phyloP scores from a whole-genome alignment of 2,888 invertebrate species.

The Pyrrhosoma nymphula region DNA sequence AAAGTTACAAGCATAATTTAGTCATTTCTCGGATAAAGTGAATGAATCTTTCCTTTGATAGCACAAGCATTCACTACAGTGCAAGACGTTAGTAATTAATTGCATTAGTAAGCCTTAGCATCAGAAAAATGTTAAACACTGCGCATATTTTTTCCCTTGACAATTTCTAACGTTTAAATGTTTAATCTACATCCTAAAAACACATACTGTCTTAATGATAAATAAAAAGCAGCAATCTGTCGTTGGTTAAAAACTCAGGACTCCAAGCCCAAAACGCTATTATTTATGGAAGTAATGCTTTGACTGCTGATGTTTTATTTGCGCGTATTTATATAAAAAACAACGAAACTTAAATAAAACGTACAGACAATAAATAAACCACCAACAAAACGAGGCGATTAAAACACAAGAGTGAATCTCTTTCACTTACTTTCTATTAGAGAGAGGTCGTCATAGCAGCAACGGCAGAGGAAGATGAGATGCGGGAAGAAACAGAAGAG shows the following conservation, averaged over 20 bases:
- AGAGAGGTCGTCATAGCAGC: slow-evolving; percentile 67
- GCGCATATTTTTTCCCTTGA: not conserved
- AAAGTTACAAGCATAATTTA: slow-evolving; percentile 36
- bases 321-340: slow-evolving; percentile 37
- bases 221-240: slow-evolving; percentile 34
- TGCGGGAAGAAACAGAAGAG: slow-evolving; percentile 67
- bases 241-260: not conserved
- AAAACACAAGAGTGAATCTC: slow-evolving; percentile 58
- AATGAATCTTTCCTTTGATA: slow-evolving; percentile 22
- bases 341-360: slow-evolving; percentile 44
- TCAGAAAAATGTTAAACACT: slow-evolving; percentile 33
- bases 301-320: not conserved
- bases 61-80: slow-evolving; percentile 64
- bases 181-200: slow-evolving; percentile 52
- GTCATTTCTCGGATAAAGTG: slow-evolving; percentile 25
- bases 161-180: slow-evolving; percentile 46
- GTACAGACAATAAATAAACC: slow-evolving; percentile 57
- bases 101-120: slow-evolving; percentile 60
- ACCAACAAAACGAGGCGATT: slow-evolving; percentile 65
- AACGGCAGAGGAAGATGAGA: slow-evolving; percentile 66
- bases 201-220: slow-evolving; percentile 24
- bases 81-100: slow-evolving; percentile 48
- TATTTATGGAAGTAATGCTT: not conserved
- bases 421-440: slow-evolving; percentile 67
- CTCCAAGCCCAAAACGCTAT: not conserved